Conservation (phyloP, 2,797 vertebrate species). For the Karalla daura region DNA sequence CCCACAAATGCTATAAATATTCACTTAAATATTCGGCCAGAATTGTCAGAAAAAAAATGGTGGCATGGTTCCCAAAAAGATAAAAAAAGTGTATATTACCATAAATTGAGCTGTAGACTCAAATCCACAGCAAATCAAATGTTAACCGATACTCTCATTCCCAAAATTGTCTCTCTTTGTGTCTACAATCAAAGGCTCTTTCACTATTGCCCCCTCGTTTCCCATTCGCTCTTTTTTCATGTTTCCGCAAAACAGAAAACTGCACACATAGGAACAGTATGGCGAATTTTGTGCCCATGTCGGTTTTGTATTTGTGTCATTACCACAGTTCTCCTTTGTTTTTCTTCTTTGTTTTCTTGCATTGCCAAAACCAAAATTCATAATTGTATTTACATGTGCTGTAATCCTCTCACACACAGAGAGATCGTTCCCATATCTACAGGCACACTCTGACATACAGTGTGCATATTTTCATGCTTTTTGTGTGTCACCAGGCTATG, state of each 20-base stretch:
- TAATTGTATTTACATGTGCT: not conserved
- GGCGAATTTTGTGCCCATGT: not conserved
- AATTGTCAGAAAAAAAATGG: not conserved
- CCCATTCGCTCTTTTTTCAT: not conserved
- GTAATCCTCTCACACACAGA: not conserved
- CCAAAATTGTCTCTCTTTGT: constrained; percentile 87
- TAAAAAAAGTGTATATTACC: constrained; percentile 83
- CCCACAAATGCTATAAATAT: constrained; percentile 20
- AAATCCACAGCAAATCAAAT: constrained; percentile 94
- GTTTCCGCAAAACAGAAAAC: constrained; percentile 54
- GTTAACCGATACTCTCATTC: constrained; percentile 72
- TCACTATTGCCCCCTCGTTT: constrained; percentile 56
- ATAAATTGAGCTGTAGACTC: constrained; percentile 90
- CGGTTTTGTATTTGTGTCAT: constrained; percentile 14
- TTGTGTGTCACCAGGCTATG: constrained; percentile 26
- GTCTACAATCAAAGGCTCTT: constrained; percentile 93
- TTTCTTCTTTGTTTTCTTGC: constrained; percentile 3
- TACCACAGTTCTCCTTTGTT: constrained; percentile 41
- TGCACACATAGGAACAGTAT: constrained; percentile 19
- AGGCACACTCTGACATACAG: not conserved
- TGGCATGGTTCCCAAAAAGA: constrained; percentile 50
- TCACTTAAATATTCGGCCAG: constrained; percentile 20
- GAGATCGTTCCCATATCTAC: not conserved
- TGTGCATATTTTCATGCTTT: constrained; percentile 5
- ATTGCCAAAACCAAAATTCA: not conserved